These are phyloP conservation scores for Planiliza haematocheilus DNA, from an alignment of 2,113 vertebrate genomes.

Conservation along the genomic window DNA sequence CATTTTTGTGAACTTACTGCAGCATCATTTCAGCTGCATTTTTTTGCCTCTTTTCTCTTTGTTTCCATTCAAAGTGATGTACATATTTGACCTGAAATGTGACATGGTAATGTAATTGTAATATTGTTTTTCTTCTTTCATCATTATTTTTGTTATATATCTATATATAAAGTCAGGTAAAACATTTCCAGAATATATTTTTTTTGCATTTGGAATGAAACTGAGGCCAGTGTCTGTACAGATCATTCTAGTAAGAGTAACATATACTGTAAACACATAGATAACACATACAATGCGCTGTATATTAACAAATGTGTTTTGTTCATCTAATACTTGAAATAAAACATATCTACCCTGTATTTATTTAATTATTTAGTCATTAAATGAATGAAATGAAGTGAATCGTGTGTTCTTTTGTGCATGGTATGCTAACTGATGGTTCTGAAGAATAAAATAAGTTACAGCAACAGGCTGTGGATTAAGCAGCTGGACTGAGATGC, in stretches of 20 bases:
- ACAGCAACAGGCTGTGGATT: neutral
- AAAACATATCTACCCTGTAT: constrained; percentile 55
- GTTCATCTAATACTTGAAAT: constrained; percentile 60
- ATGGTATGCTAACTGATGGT: neutral
- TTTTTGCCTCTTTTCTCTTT: neutral
- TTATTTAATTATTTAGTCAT: constrained; percentile 47
- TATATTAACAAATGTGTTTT: constrained; percentile 50
- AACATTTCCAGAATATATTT: constrained; percentile 48
- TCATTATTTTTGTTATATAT: constrained; percentile 7
- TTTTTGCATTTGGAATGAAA: constrained; percentile 48
- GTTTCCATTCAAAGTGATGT: neutral
- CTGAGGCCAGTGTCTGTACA: constrained; percentile 4
- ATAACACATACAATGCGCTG: constrained; percentile 27
- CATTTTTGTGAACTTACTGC: constrained; percentile 31
- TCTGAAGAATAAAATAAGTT: neutral
- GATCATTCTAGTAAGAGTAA: constrained; percentile 11
- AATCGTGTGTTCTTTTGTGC: constrained; percentile 31
- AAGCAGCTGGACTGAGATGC: no score
- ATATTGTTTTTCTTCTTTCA: neutral
- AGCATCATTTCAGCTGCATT: constrained; percentile 1
- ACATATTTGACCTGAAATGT: constrained; percentile 20
- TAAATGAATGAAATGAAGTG: constrained; percentile 41
- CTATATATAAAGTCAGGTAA: constrained; percentile 8
- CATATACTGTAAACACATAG: constrained; percentile 33
- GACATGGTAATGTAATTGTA: neutral